Percentiles rank a stretch among this genome's conserved stretches.
phyloP scores from a whole-genome alignment of 2,888 invertebrate genomes.

The Sinopyrophorus schimmeli region DNA sequence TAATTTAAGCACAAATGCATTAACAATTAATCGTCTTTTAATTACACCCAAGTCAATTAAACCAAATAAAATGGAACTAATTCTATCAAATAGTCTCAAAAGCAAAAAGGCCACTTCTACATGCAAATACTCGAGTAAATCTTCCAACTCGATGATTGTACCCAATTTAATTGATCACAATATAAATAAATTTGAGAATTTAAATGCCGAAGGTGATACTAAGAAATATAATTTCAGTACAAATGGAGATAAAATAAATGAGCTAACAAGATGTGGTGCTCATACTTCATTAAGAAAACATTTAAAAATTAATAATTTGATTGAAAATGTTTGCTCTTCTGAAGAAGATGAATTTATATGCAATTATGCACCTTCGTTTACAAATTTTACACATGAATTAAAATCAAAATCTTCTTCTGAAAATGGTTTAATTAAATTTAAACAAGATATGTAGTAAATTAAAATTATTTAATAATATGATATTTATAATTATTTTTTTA shows the following conservation, averaged over 20 bases:
- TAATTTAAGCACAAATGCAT: background rate
- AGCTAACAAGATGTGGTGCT: slow-evolving; percentile 6
- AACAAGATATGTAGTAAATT: too few relatives aligned
- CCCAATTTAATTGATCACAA: too few relatives aligned
- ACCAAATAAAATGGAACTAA: background rate
- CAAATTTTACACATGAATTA: slow-evolving; percentile 5
- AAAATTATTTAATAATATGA: too few relatives aligned
- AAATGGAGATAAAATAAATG: background rate
- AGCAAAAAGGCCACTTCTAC: background rate
- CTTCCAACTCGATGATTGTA: too few relatives aligned
- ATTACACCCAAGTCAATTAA: slow-evolving; percentile 2
- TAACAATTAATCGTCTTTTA: slow-evolving; percentile 7
- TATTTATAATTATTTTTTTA: too few relatives aligned
- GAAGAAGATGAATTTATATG: slow-evolving; percentile 1
- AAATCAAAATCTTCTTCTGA: slow-evolving; percentile 5
- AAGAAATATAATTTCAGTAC: background rate
- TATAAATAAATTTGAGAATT: too few relatives aligned
- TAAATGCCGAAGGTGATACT: too few relatives aligned
- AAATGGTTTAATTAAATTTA: too few relatives aligned
- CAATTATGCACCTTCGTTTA: background rate
- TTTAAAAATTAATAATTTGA: slow-evolving; percentile 11
- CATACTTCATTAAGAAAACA: slow-evolving; percentile 5
- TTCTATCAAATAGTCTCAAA: too few relatives aligned
- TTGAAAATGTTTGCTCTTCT: slow-evolving; percentile 4
- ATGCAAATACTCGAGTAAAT: too few relatives aligned